phyloP scores from a whole-genome alignment of 2,888 invertebrate species.

The Andricus quercusramuli region DNA sequence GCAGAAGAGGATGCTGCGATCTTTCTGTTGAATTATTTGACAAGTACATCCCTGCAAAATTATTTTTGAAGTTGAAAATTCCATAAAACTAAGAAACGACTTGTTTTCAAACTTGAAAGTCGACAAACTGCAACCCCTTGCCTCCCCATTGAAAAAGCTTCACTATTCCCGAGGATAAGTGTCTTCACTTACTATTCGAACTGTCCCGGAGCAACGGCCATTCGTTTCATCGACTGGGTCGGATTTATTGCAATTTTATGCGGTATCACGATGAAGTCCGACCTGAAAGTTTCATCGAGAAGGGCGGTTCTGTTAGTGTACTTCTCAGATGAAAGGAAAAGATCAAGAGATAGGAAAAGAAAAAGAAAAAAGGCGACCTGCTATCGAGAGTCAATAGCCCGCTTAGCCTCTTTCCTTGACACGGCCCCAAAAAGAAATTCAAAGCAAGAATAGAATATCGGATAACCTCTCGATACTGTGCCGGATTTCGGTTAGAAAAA shows the following conservation, averaged over 20 bases:
- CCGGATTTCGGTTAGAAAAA: constrained; percentile 12
- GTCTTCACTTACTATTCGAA: constrained; percentile 52
- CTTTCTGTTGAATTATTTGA: neutral
- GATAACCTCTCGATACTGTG: constrained; percentile 24
- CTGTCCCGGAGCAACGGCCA: constrained; percentile 62
- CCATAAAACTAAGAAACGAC: neutral
- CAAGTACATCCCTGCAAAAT: neutral
- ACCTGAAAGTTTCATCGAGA: constrained; percentile 64
- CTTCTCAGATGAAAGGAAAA: constrained; percentile 58
- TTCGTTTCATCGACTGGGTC: constrained; percentile 58
- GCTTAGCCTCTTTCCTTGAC: constrained; percentile 50
- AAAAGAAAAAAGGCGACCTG: constrained; percentile 47
- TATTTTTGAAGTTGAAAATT: neutral
- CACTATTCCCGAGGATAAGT: constrained; percentile 54
- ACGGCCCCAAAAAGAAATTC: constrained; percentile 29
- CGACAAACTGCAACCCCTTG: neutral
- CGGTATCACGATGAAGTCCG: constrained; percentile 65
- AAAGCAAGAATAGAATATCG: constrained; percentile 27
- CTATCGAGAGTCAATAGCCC: constrained; percentile 53
- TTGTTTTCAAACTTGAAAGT: neutral
- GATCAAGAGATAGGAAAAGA: neutral
- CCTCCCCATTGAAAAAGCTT: constrained; percentile 13
- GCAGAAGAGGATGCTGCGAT: neutral
- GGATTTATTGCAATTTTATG: constrained; percentile 71
- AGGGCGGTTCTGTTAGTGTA: constrained; percentile 49